Base-by-base conservation (phyloP, 2,113 vertebrate species). In the Formicarius rufipectus region DNA sequence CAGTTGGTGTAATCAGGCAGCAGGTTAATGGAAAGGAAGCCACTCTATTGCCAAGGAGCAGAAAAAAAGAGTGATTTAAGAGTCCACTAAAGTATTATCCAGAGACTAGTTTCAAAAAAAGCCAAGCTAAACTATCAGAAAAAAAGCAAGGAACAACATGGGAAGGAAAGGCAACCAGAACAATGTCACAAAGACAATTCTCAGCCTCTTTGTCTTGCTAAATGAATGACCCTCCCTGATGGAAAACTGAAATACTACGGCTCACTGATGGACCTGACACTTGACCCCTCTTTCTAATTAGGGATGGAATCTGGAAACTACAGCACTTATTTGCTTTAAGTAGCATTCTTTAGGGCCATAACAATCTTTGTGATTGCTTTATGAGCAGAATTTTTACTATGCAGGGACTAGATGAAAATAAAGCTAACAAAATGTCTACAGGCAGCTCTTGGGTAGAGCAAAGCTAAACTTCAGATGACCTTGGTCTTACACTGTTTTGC, bases 201-300 rank as follows among this genome's bases (percentile, higher is more conserved):
- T 80, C 86, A 87, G 92, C 52, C 69, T 89, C 85, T 95, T 88
- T 78, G 72, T 96, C 76, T 95, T 83, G 64, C 67, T 69, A 94
- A 92, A 82, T 66, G 90, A 95, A 95, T 84, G 82, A 81, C 81
- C 59, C 53, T 62, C 25, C 30, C 72, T 95, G 96, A 87, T 84
- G 21, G 40, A 93, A 94, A 96, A 81, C 77, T 93, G 90, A 94
- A 96, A 95, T 69, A 93, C 67, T 85, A 56, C 90, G 91, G 90
- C 87, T 91, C 89, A 60, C 75, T 93, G 94, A 95, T 52, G 59
- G 79, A 93, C 77, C 88, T 93, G 96, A 91, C 95, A 87, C 71
- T 95, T 96, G 96, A 96, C 91, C 87, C 40, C 81, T 96, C 76
- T 89, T 47, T 68, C 86, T 96, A 94, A 97, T 97, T 96, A 96